A percentile compares a stretch with the other conserved stretches of the same genome.
phyloP scores from a whole-genome alignment of 2,797 vertebrate genomes.

The Melanitta fusca region DNA sequence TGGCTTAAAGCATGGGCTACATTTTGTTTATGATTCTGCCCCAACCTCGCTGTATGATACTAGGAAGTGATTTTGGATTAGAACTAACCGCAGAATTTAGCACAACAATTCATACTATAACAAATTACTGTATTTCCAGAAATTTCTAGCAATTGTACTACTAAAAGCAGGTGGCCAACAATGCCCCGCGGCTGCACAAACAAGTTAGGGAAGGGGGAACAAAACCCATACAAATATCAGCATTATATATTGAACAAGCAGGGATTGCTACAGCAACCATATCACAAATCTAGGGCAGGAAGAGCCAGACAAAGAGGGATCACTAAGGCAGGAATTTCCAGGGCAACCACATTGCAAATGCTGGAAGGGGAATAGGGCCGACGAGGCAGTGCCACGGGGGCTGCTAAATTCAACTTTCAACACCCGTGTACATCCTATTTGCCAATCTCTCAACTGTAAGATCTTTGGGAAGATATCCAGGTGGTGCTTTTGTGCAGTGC shows the following conservation, averaged over 20 bases:
- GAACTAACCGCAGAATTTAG: accelerated
- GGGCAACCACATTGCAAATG: accelerated
- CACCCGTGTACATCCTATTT: accelerated
- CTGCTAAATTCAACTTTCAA: not conserved
- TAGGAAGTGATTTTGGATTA: not conserved
- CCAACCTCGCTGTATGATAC: not conserved
- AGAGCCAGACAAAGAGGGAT: not conserved
- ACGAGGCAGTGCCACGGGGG: not conserved
- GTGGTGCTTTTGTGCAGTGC: not conserved
- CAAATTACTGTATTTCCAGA: not conserved
- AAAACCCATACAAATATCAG: not conserved
- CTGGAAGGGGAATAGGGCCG: not conserved
- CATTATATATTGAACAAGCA: not conserved
- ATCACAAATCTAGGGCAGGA: not conserved
- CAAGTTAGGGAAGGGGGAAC: not conserved
- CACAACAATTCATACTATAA: too few species aligned
- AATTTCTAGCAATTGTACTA: accelerated
- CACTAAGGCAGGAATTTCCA: not conserved
- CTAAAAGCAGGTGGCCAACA: not conserved
- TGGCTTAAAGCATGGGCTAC: not conserved
- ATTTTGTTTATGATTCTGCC: not conserved
- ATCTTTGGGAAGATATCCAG: not conserved
- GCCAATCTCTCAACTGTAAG: not conserved
- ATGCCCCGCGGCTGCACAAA: accelerated
- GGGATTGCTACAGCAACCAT: not conserved